Evolutionary conservation across 2,113 vertebrate species (phyloP), one percentile per base, ranked within the genome.

Genomic region (Salvelinus namaycush): DNA sequence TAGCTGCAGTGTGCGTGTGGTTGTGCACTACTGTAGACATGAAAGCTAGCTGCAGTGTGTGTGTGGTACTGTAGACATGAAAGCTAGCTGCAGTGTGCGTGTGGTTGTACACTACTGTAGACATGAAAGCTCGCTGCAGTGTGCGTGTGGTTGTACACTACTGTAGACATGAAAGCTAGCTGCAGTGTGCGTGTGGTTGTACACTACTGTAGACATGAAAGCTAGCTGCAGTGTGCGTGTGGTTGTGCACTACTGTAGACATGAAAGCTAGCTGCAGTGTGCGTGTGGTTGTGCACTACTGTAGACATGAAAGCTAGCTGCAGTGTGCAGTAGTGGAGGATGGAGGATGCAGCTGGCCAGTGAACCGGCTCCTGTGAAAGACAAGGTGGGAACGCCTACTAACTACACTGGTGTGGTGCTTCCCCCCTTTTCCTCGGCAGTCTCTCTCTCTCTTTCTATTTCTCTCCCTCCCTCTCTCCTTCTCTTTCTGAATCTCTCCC

Each of bases 351-450:
- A 89, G 85, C 90, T 87, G 88, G 83, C 81, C 85, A 77, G 76
- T 86, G 81, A 74, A 88, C 76, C 80, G 78, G 83, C 81, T 85
- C 79, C 75, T 54, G 79, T 86, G 81, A 89, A 80, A 88, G 85
- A 87, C 86, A 75, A 87, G 86, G 85, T 86, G 74, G 87, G 90
- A 86, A 87, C 84, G 59, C 84, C 87, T 76, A 81, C 81, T 92
- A 90, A 91, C 90, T 90, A 88, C 59, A 60, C 71, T 72, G 81
- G 69, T 82, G 77, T 62, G 78, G 49, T 3, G 34, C 18, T 44
- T 26, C 12, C 31, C 13, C 16, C 16, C 31, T 22, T 44, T 5
- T 70, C 44, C n/a, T 49, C 44, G 2, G 39, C 22, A 26, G 68
- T 34, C 20, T 69, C 68, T 81, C 73, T 69, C 72, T 80, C 74